A percentile compares a stretch with the other conserved stretches of the same genome.
Conservation (phyloP, 2,888 invertebrate species). For the Scrobipalpa atriplicella region DNA sequence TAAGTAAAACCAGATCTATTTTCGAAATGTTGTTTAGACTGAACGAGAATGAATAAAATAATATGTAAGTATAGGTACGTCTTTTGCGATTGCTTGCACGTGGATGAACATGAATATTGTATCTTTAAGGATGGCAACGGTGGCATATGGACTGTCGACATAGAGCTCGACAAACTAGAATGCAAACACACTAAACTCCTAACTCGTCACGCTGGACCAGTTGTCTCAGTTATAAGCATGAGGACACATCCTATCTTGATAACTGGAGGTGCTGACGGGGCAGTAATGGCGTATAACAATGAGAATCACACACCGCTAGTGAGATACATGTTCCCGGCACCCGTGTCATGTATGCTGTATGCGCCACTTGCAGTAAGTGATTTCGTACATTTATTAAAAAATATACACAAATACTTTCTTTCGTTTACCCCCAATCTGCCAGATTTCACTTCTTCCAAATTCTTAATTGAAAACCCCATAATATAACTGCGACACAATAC, state of each 20-base stretch:
- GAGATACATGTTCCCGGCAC: constrained; percentile 78
- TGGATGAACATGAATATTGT: too few species aligned
- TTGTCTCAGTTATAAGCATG: constrained; percentile 86
- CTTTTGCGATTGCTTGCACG: too few species aligned
- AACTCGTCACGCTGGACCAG: constrained; percentile 89
- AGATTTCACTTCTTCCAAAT: too few species aligned
- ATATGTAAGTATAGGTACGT: too few species aligned
- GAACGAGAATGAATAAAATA: too few species aligned
- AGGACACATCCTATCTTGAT: constrained; percentile 87
- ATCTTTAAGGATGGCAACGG: constrained; percentile 90
- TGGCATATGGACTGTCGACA: constrained; percentile 83
- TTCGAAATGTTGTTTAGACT: too few species aligned
- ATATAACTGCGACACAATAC: too few species aligned
- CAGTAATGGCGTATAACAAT: constrained; percentile 89
- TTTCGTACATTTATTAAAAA: too few species aligned
- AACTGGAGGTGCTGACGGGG: constrained; percentile 88
- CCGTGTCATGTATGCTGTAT: constrained; percentile 86
- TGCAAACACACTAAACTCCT: constrained; percentile 76
- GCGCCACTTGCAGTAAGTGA: constrained; percentile 84
- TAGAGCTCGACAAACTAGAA: constrained; percentile 73
- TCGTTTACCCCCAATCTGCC: too few species aligned
- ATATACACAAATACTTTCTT: too few species aligned
- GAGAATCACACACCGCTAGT: constrained; percentile 81
- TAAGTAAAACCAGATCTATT: constrained; percentile 57
- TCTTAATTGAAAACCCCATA: too few species aligned